Evolutionary conservation across 2,888 invertebrate species (phyloP), one percentile per base, ranked within the genome.

Genomic region (Drosophila sordidapex): DNA sequence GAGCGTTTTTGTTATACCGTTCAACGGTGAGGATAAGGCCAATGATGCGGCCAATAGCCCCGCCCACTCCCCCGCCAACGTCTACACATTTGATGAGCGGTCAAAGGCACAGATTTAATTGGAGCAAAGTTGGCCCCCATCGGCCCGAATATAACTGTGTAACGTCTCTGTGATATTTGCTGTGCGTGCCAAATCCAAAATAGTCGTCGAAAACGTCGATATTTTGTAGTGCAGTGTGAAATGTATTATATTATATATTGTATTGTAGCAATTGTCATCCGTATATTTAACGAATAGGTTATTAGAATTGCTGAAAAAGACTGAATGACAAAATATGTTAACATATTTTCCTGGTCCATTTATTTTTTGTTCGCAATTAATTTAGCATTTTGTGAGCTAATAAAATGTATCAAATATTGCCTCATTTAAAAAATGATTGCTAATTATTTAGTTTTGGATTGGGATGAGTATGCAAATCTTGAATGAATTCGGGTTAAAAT

Each of bases 1-100:
- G n/a, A 82, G 90, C 31, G 85, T 93, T 36, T 93, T 91, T 79
- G 92, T 93, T n/a, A 90, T 93, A 76, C 92, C 92, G 36, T 89
- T 92, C 31, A 60, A 82, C 0, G 70, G 61, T 1, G 74, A 63
- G 56, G 68, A 60, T 33, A 89, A 81, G 69, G 57, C 49, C 40
- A 80, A 21, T n/a, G 72, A 78, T 62, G 81, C 72, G 25, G 8
- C 80, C 5, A 67, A 31, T 33, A 36, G 15, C 46, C 8, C 40
- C 2, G 25, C 43, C 46, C 21, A 49, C 4, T 18, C 43, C 29
- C 80, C 86, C 7, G 72, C 80, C 64, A 89, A 82, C 62, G 83
- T 91, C 38, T 91, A 91, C 46, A 91, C 90, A 56, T 82, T 92
- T 56, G 90, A 92, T 70, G 92, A 92, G 66, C 77, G 91, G 77